Conservation (phyloP, 2,797 vertebrate species). For the Lagodon rhomboides region DNA sequence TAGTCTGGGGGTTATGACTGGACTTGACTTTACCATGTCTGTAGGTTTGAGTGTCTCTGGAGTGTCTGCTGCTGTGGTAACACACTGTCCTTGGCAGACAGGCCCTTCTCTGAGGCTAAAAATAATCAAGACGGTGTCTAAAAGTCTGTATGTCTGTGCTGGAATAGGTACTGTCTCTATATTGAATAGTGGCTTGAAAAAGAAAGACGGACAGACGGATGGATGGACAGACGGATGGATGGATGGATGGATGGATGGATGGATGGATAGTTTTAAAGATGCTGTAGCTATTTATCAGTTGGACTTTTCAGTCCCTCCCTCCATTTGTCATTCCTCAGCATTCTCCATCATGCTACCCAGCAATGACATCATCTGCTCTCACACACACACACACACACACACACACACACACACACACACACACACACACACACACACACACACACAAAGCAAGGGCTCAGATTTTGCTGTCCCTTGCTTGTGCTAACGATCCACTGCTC, state of each 20-base stretch:
- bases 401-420: not conserved
- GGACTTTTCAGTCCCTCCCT: not conserved
- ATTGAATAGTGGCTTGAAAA: slow-evolving; percentile 16
- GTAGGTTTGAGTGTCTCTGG: slow-evolving; percentile 55
- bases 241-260: too few species aligned
- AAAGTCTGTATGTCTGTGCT: slow-evolving; percentile 28
- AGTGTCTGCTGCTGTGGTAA: slow-evolving; percentile 77
- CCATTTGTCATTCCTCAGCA: slow-evolving; percentile 56
- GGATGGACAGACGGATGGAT: not conserved
- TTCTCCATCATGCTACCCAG: slow-evolving; percentile 48
- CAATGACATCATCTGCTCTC: slow-evolving; percentile 63
- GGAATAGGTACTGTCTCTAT: not conserved
- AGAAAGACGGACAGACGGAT: not conserved
- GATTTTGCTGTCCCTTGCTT: slow-evolving; percentile 50
- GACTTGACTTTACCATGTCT: slow-evolving; percentile 36
- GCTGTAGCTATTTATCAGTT: too few species aligned
- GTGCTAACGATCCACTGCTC: slow-evolving; percentile 60
- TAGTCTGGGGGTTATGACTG: slow-evolving; percentile 13
- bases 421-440: slow-evolving; percentile 9
- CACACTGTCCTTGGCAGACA: slow-evolving; percentile 46
- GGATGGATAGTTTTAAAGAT: too few species aligned
- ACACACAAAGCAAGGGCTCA: slow-evolving; percentile 25
- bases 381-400: slow-evolving; percentile 19
- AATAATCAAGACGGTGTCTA: slow-evolving; percentile 62
- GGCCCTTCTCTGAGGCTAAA: slow-evolving; percentile 43